Evolutionary conservation across 2,113 vertebrate genomes (phyloP), one percentile per base, ranked within the genome.

Genomic region (Chrysemys picta): DNA sequence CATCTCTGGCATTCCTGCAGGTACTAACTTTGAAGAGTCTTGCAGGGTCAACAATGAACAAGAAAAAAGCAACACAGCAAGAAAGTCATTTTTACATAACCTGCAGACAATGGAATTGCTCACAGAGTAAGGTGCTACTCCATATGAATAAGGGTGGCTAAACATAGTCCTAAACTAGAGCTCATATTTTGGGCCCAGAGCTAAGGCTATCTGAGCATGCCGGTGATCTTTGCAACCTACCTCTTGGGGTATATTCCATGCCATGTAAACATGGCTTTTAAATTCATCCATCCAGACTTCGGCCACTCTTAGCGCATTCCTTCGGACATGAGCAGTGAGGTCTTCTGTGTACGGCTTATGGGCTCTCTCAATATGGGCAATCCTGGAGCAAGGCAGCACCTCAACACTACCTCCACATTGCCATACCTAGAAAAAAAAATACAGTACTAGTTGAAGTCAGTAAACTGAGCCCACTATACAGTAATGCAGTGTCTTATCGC

Each of bases 281-380:
- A 99, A 99, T 95, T 99, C 99, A 50, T 99, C 99, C 99, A 99
- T 99, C 99, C 99, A 99, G 82, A 99, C 99, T 91, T 99, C 99
- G 1, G 99, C 99, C 84, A 99, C 99, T 89, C 99, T 98, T 22
- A 99, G 98, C 1, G 99, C 99, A 0, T 99, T 99, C 47, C 99
- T 98, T 31, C 99, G 99, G 81, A 99, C 99, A 1, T 99, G 99
- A 16, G 98, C 98, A 0, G 99, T 99, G 29, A 99, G 98, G 89
- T 99, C 99, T 89, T 99, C 99, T 0, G 99, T 99, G 98, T 99
- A 99, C 0, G 99, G 99, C 94, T 99, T 99, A 84, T 99, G 99
- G 4, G 99, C 99, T 5, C 99, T 98, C 91, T 99, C 99, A 2
- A 99, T 99, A 95, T 99, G 99, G 81, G 99, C 99, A 38, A 99